Base-by-base conservation (phyloP, 2,797 vertebrate genomes). In the Pseudopleuronectes americanus region DNA sequence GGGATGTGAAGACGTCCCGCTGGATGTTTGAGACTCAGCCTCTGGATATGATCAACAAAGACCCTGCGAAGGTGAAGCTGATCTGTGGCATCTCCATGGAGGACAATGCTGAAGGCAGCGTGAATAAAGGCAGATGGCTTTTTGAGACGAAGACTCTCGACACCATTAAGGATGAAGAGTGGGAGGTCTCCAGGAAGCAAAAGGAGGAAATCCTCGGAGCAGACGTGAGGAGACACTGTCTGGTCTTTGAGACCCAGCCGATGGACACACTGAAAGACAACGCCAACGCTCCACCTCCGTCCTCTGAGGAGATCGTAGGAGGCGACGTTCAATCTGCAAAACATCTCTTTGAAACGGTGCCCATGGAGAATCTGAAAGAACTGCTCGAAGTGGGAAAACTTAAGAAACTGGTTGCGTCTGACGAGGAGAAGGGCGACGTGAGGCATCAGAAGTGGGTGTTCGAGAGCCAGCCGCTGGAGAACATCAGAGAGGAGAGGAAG, bases 401-500 rank as follows among this genome's bases (percentile, higher is more conserved):
- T 53, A 80, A 94, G 85, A 96, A 95, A 89, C 89, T 90, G 58
- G 84, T 90, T 17, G 90, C 96, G 17, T 94, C 94, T 7, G 95
- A 96, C 55, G 96, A 97, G 70, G 96, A 97, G 86, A 97, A 93
- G 71, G 96, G 96, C 0, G 95, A 97, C 6, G 97, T 97, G 62
- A 95, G 93, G 57, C 96, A 96, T 84, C 96, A 97, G 36, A 97
- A 90, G 84, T 96, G 95, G 96, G 79, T 96, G 55, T 98, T 98
- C 87, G 97, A 98, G 89, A 97, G 96, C 70, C 94, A 96, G 70
- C 95, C 95, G 0, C 92, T 98, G 41, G 97, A 96, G 81, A 94
- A 95, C 55, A 97, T 97, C 83, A 88, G 95, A 74, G 95, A 97
- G 63, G 96, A 95, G 73, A 95, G 92, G 74, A 97, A 96, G 78